Percentiles rank a stretch among this genome's conserved stretches.
Conservation (phyloP, 1,140 invertebrate species). For the Zophobas morio region DNA sequence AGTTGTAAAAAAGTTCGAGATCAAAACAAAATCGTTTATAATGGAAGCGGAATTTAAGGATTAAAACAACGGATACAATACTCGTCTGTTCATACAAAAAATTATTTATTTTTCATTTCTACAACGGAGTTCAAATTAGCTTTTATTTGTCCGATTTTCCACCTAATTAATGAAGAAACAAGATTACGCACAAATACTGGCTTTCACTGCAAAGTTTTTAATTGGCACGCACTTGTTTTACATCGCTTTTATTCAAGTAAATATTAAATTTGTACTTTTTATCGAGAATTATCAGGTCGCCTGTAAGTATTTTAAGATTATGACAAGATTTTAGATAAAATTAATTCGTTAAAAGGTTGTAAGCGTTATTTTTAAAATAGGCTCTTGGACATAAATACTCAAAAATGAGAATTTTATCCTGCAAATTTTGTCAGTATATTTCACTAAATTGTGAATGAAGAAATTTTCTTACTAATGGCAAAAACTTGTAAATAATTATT, state of each 20-base stretch:
- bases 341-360: too few species aligned
- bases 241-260: not conserved
- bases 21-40: not conserved
- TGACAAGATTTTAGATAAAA: too few species aligned
- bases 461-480: too few species aligned
- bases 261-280: too few species aligned
- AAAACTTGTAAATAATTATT: too few species aligned
- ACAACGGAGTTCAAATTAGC: not conserved
- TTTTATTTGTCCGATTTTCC: not conserved
- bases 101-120: not conserved
- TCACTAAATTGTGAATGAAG: not conserved
- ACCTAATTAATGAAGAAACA: constrained; percentile 8
- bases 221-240: not conserved
- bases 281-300: too few species aligned
- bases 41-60: not conserved
- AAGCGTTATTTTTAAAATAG: too few species aligned
- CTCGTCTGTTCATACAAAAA: not conserved
- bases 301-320: too few species aligned
- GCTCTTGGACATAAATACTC: too few species aligned
- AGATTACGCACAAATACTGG: constrained; percentile 7
- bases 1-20: not conserved
- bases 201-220: constrained; percentile 2
- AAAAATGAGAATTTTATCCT: not conserved
- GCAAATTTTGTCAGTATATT: not conserved
- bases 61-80: not conserved